Conservation (phyloP, 2,888 invertebrate species). For the Mactromeris polynyma region DNA sequence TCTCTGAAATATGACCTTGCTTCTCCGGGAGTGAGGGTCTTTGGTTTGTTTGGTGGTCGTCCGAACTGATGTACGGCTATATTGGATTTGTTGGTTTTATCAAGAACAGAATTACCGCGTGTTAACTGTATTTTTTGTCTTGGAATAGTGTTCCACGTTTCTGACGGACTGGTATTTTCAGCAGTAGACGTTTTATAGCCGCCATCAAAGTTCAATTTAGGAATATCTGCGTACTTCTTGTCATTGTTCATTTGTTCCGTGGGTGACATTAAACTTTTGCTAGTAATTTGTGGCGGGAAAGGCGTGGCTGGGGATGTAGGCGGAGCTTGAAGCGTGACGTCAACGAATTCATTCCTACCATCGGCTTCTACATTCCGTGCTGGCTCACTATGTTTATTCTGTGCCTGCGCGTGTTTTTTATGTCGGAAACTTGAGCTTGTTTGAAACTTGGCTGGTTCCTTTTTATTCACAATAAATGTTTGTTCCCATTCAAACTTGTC, state of each 20-base stretch:
- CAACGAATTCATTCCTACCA: constrained; percentile 14
- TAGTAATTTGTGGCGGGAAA: background rate
- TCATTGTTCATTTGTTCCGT: background rate
- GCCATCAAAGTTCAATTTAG: constrained; percentile 15
- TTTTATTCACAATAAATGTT: constrained; percentile 52
- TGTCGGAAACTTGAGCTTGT: constrained; percentile 18
- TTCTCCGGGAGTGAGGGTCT: constrained; percentile 69
- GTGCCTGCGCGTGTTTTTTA: background rate
- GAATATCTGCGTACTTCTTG: background rate
- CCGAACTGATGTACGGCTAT: constrained; percentile 51
- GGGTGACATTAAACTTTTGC: background rate
- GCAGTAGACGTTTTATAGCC: constrained; percentile 27
- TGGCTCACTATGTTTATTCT: constrained; percentile 1
- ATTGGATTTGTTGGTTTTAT: constrained; percentile 60
- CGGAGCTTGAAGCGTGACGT: constrained; percentile 47
- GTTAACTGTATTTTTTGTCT: constrained; percentile 70
- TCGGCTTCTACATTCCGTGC: constrained; percentile 20
- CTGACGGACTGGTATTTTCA: constrained; percentile 60
- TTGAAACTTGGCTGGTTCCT: constrained; percentile 30
- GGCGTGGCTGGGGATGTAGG: constrained; percentile 52
- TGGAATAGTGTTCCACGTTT: constrained; percentile 66
- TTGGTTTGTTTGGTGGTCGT: constrained; percentile 69
- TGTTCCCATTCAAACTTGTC: constrained; percentile 67
- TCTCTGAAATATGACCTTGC: constrained; percentile 64
- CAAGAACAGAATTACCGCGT: constrained; percentile 54